Base-by-base conservation (phyloP, 2,888 invertebrate genomes). In the Rhagium mordax region DNA sequence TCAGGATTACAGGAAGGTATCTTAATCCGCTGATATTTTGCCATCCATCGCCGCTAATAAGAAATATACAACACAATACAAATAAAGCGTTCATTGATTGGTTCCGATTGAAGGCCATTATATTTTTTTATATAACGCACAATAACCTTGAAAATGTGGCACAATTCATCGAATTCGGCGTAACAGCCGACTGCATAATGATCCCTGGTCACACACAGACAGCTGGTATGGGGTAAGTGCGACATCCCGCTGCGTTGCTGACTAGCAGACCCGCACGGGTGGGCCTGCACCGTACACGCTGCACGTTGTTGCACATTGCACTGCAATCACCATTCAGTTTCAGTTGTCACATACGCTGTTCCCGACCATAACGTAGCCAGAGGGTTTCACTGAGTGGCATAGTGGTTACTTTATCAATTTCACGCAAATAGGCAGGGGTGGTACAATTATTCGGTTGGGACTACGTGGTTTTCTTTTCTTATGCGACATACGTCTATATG, bases 201-300 rank as follows among this genome's bases (percentile, higher is more conserved):
- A 76, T 66, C 72, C 72, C 70, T 13, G 33, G 29, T 18, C 10
- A 8, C 29, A 16, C 71, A 60, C 47, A 65, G 76, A 73, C 79
- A 79, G 76, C 74, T 75, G 77, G 71, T 73, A 48, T 53, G 72
- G 78, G 79, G 76, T 79, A 78, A 77, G 76, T 77, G 77, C 70
- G 73, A 74, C 72, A 68, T 78, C 79, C 77, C 72, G 76, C 76
- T 75, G 77, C 68, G 75, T 51, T 62, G 53, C 55, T 68, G 71
- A 74, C 72, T 66, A 60, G 57, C 66, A 69, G 70, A 71, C 71
- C 74, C 71, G 66, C 70, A 75, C 75, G 74, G 76, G 73, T 65
- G 74, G 72, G 72, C 71, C 72, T 69, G 65, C 64, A 76, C 59
- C 64, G 49, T 59, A 59, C 59, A 27, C 33, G 18, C 59, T 51